These are phyloP conservation scores for Acanthosepion esculentum DNA, from an alignment of 2,888 invertebrate genomes.

Conservation along the genomic window DNA sequence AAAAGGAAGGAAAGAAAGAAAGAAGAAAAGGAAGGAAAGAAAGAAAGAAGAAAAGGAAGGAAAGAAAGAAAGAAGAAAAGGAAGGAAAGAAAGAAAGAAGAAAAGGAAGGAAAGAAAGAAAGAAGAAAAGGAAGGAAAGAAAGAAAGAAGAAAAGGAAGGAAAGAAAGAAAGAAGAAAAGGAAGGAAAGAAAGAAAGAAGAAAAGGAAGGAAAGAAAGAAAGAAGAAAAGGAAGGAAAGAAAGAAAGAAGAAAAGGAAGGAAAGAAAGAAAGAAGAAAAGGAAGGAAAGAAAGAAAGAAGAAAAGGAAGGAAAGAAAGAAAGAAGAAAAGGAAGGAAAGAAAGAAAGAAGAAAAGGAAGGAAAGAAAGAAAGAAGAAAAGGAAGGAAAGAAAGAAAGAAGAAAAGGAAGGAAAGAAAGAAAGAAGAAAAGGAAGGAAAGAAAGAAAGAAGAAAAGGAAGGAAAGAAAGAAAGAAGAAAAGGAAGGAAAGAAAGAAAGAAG, in stretches of 20 bases:
- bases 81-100: background rate
- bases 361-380: background rate
- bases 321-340: no score
- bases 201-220: background rate
- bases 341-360: background rate
- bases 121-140: background rate
- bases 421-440: slow-evolving; percentile 19
- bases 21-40: no score
- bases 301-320: background rate
- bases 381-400: background rate
- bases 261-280: no score
- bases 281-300: no score
- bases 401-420: background rate
- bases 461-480: background rate
- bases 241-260: no score
- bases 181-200: no score
- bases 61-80: no score
- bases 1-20: no score
- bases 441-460: background rate
- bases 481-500: background rate
- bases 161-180: no score
- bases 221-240: background rate
- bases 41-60: no score
- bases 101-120: background rate
- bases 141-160: no score